These are phyloP conservation scores for Agapornis canus DNA, from an alignment of 2,797 vertebrate species.

Conservation along the genomic window DNA sequence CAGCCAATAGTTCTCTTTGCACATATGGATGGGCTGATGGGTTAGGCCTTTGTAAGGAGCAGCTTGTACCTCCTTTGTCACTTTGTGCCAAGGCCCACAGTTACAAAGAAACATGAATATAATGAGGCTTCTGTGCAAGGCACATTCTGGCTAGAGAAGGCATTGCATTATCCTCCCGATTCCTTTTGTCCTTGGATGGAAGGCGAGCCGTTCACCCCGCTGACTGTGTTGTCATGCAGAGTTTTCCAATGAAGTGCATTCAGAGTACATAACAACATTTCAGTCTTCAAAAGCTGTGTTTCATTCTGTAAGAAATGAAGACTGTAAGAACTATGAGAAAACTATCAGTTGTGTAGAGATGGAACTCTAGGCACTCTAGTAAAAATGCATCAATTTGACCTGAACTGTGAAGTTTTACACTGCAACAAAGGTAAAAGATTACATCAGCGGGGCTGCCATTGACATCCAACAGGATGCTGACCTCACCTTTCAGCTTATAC, in stretches of 20 bases:
- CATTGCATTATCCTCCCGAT: neutral
- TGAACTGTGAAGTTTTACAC: neutral
- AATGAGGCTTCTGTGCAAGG: neutral
- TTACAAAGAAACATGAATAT: neutral
- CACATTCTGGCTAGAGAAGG: neutral
- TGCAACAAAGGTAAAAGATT: constrained; percentile 14
- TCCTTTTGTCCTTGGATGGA: neutral
- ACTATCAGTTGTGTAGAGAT: neutral
- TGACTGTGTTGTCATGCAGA: neutral
- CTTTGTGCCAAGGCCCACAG: neutral
- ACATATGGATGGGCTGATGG: rapidly evolving
- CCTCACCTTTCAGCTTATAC: neutral
- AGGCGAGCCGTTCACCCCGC: neutral
- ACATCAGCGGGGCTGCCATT: neutral
- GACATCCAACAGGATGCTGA: neutral
- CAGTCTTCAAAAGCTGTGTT: neutral
- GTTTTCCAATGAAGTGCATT: neutral
- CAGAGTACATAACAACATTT: neutral
- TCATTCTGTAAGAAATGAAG: neutral
- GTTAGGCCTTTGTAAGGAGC: neutral
- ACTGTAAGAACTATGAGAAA: neutral
- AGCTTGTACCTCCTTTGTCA: neutral
- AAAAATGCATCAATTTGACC: neutral
- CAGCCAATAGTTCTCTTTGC: neutral
- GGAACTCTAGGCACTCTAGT: neutral